Evolutionary conservation across 92 coral and sea anemone species (phyloP).

Genomic region (Porites evermanni): DNA sequence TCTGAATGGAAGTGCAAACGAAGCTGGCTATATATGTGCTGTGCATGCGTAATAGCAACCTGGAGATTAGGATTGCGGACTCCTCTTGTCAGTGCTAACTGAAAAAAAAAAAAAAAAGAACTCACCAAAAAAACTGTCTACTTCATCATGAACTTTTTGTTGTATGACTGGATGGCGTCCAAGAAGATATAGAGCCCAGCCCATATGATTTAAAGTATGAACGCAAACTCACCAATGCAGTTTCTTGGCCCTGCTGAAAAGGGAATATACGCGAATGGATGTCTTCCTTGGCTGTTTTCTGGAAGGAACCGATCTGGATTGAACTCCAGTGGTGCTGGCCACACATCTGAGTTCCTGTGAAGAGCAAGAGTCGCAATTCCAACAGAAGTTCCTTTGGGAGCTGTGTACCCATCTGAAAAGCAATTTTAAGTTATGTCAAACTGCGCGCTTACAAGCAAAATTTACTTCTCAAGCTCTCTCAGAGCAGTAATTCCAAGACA

Average conservation of each 20-base stretch:
- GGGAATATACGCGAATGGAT: slow-evolving; percentile 91
- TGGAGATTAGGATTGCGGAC: too few species aligned
- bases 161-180: slow-evolving; percentile 77
- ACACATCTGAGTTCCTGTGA: slow-evolving; percentile 80
- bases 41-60: too few species aligned
- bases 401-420: slow-evolving; percentile 56
- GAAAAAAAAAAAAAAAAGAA: too few species aligned
- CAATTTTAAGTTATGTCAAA: background rate
- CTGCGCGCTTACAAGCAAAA: too few species aligned
- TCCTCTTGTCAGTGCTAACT: too few species aligned
- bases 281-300: slow-evolving; percentile 79
- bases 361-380: slow-evolving; percentile 61
- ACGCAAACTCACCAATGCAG: slow-evolving; percentile 74
- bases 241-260: slow-evolving; percentile 95
- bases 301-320: slow-evolving; percentile 90
- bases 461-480: too few species aligned
- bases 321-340: slow-evolving; percentile 85
- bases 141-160: slow-evolving; percentile 61
- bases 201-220: background rate
- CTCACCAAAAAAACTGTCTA: slow-evolving; percentile 85
- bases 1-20: too few species aligned
- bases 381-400: slow-evolving; percentile 77
- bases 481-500: too few species aligned
- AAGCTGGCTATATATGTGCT: too few species aligned
- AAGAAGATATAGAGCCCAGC: slow-evolving; percentile 72